Base-by-base conservation (phyloP, 2,113 vertebrate species). In the Heteronetta atricapilla region DNA sequence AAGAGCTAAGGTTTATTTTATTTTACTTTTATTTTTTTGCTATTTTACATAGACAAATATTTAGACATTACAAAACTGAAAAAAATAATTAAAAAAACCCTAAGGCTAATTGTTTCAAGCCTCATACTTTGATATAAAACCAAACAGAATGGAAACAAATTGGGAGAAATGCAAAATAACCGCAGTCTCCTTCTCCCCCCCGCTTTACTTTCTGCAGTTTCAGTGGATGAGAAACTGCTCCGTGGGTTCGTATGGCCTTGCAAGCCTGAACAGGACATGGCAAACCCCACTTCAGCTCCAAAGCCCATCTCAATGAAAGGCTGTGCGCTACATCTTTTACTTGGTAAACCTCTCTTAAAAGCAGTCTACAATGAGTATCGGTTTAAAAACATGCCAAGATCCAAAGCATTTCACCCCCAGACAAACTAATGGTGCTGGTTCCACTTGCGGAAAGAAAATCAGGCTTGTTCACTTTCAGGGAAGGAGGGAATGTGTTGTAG, bases 331-430 rank as follows among this genome's bases (percentile, higher is more conserved):
- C 25, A 69, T 46, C 15, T 89, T 67, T 60, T 93, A 56, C 33
- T 86, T 46, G 60, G 58, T 14, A n/a, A 94, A 55, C 16, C 2
- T 38, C 55, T 36, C 55, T 52, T 80, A 36, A 74, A 88, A 91
- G 88, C 11, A 10, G 19, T 66, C 53, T 74, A 53, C n/a, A 77
- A 82, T 4, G 10, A 74, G 90, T 60, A 44, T 17, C 52, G 5
- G 58, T 93, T 78, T 55, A 64, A 79, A 82, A 94, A 56, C 20
- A 88, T 11, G 10, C 7, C 2, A 2, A 69, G 75, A 72, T 18
- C 7, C 9, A 92, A 95, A 93, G n/a, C 22, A 63, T 44, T 95
- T 92, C 80, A 85, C 58, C 12, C 10, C 2, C 90, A 38, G 58
- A 33, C 40, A 86, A 88, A 82, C 36, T 50, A 77, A 92, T 28